A percentile compares a stretch with the other conserved stretches of the same genome.
Evolutionary conservation across 1,140 invertebrate genomes (phyloP).

Genomic region (Eulimnadia texana): DNA sequence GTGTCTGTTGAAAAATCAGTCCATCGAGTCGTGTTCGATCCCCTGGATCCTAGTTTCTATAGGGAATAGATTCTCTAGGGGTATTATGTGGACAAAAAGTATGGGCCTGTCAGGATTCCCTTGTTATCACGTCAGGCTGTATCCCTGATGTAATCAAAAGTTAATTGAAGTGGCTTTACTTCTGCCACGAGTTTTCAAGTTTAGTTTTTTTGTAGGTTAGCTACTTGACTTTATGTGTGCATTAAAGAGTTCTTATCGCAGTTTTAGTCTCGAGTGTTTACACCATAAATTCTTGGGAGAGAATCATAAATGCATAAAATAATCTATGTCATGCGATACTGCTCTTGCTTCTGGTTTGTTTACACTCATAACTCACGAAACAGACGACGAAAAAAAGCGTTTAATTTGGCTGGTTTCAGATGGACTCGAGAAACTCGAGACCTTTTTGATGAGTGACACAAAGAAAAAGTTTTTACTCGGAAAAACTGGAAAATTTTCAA

Average conservation of each 20-base stretch:
- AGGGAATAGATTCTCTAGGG: background rate
- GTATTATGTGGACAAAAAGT: background rate
- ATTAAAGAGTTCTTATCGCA: background rate
- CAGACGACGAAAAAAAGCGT: background rate
- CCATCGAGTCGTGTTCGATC: too few relatives aligned
- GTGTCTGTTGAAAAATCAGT: background rate
- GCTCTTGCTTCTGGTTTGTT: background rate
- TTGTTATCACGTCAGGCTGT: background rate
- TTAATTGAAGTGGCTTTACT: background rate
- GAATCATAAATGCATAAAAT: background rate
- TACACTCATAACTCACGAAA: background rate
- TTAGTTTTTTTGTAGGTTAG: background rate
- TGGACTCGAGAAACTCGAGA: background rate
- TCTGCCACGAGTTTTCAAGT: background rate
- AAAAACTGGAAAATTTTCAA: background rate
- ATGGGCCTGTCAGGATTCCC: too few relatives aligned
- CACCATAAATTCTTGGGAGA: background rate
- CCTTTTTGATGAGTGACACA: background rate
- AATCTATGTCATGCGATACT: background rate
- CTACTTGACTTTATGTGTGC: background rate
- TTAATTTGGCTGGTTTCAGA: background rate
- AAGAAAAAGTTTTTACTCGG: too few relatives aligned
- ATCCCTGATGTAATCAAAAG: background rate
- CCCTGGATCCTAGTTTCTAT: too few relatives aligned
- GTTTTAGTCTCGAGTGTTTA: background rate